phyloP scores from a whole-genome alignment of 2,113 vertebrate species.

The Rattus rattus region DNA sequence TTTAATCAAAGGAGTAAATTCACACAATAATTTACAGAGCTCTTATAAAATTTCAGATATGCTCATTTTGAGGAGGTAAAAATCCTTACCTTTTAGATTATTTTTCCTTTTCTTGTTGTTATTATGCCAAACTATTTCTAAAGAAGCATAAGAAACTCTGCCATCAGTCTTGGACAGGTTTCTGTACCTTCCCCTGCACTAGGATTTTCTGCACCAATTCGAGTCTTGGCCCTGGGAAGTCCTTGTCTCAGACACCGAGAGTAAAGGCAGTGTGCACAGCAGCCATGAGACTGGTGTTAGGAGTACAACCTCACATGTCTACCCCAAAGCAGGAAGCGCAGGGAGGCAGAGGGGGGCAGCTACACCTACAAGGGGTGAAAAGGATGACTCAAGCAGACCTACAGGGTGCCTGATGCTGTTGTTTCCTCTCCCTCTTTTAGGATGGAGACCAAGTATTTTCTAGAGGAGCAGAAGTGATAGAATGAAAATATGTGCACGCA shows the following conservation, averaged over 20 bases:
- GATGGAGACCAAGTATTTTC: not conserved
- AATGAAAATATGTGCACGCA: not conserved
- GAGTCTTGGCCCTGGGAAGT: not conserved
- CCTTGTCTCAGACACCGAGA: not conserved
- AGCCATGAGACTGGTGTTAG: too few species aligned
- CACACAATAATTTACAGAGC: not conserved
- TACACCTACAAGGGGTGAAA: not conserved
- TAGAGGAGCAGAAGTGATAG: not conserved
- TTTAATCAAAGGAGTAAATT: conserved; percentile 28
- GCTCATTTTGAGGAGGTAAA: conserved; percentile 12
- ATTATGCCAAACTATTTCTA: not conserved
- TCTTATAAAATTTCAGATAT: not conserved
- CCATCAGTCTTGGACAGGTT: not conserved
- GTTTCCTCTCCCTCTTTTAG: not conserved
- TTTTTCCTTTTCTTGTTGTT: not conserved
- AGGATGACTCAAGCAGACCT: too few species aligned
- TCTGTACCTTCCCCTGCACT: not conserved
- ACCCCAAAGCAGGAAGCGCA: not conserved
- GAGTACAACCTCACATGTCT: not conserved
- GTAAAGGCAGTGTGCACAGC: not conserved
- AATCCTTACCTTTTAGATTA: not conserved
- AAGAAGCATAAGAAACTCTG: not conserved
- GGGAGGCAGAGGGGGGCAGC: too few species aligned
- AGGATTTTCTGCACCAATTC: not conserved
- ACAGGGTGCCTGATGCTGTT: too few species aligned